phyloP scores from a whole-genome alignment of 2,113 vertebrate species.

The Cynocephalus volans region DNA sequence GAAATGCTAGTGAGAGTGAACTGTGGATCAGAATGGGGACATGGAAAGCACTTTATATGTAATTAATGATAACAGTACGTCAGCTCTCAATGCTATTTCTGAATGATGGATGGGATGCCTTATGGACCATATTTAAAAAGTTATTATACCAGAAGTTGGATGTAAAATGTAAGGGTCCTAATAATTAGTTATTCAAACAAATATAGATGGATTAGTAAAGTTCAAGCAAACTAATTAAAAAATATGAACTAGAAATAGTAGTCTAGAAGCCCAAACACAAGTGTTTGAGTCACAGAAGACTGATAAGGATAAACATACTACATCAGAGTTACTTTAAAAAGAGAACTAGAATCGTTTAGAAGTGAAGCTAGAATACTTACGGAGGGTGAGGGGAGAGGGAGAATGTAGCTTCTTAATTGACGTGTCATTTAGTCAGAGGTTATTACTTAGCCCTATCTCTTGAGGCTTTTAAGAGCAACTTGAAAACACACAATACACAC shows the following conservation, averaged over 20 bases:
- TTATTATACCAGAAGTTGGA: neutral
- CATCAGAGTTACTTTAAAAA: neutral
- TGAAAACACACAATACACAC: neutral
- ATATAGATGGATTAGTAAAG: neutral
- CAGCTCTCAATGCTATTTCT: neutral
- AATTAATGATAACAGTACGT: neutral
- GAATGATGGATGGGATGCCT: neutral
- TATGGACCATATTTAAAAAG: neutral
- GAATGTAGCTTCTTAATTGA: conserved; percentile 17
- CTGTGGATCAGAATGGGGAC: neutral
- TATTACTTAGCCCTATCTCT: neutral
- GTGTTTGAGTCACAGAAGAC: neutral
- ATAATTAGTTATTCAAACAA: conserved; percentile 44
- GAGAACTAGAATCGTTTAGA: neutral
- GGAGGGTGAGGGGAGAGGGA: neutral
- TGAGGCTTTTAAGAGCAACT: conserved; percentile 22
- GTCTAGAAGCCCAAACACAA: neutral
- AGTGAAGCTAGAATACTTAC: neutral
- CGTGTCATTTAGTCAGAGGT: neutral
- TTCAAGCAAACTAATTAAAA: conserved; percentile 55
- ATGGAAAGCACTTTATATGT: neutral
- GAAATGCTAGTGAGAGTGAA: neutral
- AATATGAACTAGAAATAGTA: conserved; percentile 11
- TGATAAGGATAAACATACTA: neutral
- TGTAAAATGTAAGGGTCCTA: neutral